Percentiles rank a stretch among this genome's conserved stretches.
These are phyloP conservation scores for Tanytarsus gracilentus DNA, from an alignment of 2,888 invertebrate genomes.

Conservation along the genomic window DNA sequence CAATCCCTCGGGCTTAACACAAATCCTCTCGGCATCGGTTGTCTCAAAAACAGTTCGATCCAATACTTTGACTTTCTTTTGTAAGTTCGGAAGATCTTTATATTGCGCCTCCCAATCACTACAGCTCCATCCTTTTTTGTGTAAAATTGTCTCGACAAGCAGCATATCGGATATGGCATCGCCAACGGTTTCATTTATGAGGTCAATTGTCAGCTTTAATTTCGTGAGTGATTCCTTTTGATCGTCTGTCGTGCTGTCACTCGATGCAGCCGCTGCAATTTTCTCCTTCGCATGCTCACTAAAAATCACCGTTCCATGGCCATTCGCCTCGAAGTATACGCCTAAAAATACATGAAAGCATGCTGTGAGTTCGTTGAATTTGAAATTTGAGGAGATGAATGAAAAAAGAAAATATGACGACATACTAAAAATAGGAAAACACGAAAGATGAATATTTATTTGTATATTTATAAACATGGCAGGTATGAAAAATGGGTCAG, in stretches of 20 bases:
- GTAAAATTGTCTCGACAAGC: slow-evolving; percentile 82
- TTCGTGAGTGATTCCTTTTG: slow-evolving; percentile 51
- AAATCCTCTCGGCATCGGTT: slow-evolving; percentile 75
- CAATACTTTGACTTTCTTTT: slow-evolving; percentile 77
- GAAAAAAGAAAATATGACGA: too few relatives aligned
- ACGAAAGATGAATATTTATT: too few relatives aligned
- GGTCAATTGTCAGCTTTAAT: slow-evolving; percentile 62
- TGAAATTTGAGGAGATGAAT: not conserved
- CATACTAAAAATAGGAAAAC: too few relatives aligned
- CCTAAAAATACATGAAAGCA: slow-evolving; percentile 38
- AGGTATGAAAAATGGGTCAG: too few relatives aligned
- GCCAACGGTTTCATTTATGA: slow-evolving; percentile 91
- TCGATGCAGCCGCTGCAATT: slow-evolving; percentile 43
- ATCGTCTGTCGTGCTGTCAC: slow-evolving; percentile 34
- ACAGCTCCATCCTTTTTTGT: slow-evolving; percentile 68
- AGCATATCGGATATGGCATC: slow-evolving; percentile 96
- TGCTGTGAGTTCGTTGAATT: not conserved
- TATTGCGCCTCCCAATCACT: slow-evolving; percentile 76
- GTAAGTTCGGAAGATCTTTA: slow-evolving; percentile 75
- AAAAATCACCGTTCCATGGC: slow-evolving; percentile 92
- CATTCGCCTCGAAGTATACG: slow-evolving; percentile 98
- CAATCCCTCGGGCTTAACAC: slow-evolving; percentile 71
- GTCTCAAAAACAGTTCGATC: slow-evolving; percentile 81
- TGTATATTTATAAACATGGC: too few relatives aligned
- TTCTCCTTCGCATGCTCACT: slow-evolving; percentile 56